These are phyloP conservation scores for Netelia virgata DNA, from an alignment of 2,888 invertebrate species.

Conservation along the genomic window DNA sequence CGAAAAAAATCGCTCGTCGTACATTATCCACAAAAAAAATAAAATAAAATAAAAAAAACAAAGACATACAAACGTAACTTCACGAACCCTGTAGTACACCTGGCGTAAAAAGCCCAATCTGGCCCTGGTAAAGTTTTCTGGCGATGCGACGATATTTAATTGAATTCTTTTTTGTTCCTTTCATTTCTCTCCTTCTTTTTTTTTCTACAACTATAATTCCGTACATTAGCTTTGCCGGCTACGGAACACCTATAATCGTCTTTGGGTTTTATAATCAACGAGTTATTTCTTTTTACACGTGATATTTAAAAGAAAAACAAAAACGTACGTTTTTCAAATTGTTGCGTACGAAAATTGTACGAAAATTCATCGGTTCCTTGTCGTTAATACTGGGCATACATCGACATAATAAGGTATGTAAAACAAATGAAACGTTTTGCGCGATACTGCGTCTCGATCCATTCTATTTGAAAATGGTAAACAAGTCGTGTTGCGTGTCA, in stretches of 20 bases:
- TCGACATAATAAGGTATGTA: background rate
- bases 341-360: slow-evolving; percentile 43
- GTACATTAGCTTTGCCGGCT: slow-evolving; percentile 79
- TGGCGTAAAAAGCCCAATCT: slow-evolving; percentile 76
- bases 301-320: slow-evolving; percentile 36
- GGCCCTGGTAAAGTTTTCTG: slow-evolving; percentile 75
- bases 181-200: slow-evolving; percentile 31
- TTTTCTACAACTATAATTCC: slow-evolving; percentile 69
- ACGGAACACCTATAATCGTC: slow-evolving; percentile 78
- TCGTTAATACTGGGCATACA: slow-evolving; percentile 43
- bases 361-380: slow-evolving; percentile 26
- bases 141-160: slow-evolving; percentile 65
- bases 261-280: slow-evolving; percentile 80
- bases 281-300: slow-evolving; percentile 47
- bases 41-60: slow-evolving; percentile 35
- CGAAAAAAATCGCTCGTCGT: slow-evolving; percentile 66
- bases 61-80: slow-evolving; percentile 79
- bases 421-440: slow-evolving; percentile 47
- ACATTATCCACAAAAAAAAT: slow-evolving; percentile 71
- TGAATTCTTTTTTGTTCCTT: slow-evolving; percentile 49
- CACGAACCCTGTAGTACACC: slow-evolving; percentile 79
- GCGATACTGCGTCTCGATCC: slow-evolving; percentile 37
- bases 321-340: slow-evolving; percentile 39
- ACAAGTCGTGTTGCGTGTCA: slow-evolving; percentile 38
- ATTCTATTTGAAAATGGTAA: slow-evolving; percentile 27